Conservation (phyloP, 1,140 invertebrate species). For the Tetranychus cinnabarinus region DNA sequence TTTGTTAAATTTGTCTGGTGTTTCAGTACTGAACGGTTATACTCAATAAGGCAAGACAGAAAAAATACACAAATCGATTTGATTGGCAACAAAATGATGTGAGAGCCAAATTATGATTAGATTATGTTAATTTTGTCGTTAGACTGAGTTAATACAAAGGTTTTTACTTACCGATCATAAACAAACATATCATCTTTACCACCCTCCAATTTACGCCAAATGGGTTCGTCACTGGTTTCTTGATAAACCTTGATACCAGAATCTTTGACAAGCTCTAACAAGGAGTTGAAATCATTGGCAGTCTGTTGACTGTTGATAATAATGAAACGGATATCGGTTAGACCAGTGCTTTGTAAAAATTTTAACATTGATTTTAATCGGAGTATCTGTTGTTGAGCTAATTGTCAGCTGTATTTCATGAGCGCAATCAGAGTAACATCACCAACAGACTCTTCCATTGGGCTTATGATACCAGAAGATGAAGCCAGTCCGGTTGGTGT, state of each 20-base stretch:
- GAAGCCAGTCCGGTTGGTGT: neutral
- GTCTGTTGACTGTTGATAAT: neutral
- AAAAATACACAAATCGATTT: too few species aligned
- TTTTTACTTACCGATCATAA: slow-evolving; percentile 18
- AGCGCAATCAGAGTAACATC: neutral
- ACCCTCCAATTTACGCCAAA: slow-evolving; percentile 16
- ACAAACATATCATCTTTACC: slow-evolving; percentile 20
- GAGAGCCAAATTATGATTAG: neutral
- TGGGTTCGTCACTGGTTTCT: slow-evolving; percentile 13
- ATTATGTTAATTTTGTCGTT: neutral
- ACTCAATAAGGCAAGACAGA: too few species aligned
- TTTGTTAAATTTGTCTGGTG: too few species aligned
- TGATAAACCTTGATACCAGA: slow-evolving; percentile 15
- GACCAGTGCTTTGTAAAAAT: neutral
- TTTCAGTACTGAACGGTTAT: too few species aligned
- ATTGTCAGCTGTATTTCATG: neutral
- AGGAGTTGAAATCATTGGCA: neutral
- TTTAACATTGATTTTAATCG: neutral
- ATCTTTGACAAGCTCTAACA: neutral
- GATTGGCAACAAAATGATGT: too few species aligned
- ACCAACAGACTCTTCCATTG: neutral
- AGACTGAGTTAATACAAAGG: neutral
- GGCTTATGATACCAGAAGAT: neutral
- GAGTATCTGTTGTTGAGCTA: neutral
- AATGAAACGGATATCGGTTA: neutral